phyloP scores from a whole-genome alignment of 2,888 invertebrate species.

The Lepidocyrtinus sp. region DNA sequence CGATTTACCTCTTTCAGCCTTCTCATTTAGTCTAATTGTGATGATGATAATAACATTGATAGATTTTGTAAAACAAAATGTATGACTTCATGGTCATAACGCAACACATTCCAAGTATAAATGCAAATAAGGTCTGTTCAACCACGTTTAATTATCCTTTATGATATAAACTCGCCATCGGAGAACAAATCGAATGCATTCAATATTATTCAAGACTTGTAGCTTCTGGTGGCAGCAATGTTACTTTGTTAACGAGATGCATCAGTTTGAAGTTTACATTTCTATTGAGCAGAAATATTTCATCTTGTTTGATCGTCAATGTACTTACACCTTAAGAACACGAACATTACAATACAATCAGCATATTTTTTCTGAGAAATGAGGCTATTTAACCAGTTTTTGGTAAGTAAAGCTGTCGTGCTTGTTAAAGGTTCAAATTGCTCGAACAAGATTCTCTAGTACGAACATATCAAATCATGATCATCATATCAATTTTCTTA shows the following conservation, averaged over 20 bases:
- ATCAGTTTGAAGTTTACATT: background rate
- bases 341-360: constrained; percentile 23
- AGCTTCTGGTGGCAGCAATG: background rate
- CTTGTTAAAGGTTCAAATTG: constrained; percentile 40
- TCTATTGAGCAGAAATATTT: background rate
- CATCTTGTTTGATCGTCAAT: background rate
- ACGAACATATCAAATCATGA: constrained; percentile 28
- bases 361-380: constrained; percentile 3
- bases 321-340: background rate
- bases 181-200: background rate
- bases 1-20: background rate
- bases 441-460: background rate
- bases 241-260: background rate
- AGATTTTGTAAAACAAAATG: background rate
- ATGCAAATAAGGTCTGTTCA: background rate
- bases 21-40: background rate
- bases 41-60: background rate
- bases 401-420: constrained; percentile 47
- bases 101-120: background rate
- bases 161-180: background rate
- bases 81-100: background rate
- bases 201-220: background rate
- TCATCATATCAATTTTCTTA: constrained; percentile 19
- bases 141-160: background rate
- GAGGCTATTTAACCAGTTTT: constrained; percentile 49